phyloP scores from a whole-genome alignment of 1,140 invertebrate species.

The Drosophila ficusphila region DNA sequence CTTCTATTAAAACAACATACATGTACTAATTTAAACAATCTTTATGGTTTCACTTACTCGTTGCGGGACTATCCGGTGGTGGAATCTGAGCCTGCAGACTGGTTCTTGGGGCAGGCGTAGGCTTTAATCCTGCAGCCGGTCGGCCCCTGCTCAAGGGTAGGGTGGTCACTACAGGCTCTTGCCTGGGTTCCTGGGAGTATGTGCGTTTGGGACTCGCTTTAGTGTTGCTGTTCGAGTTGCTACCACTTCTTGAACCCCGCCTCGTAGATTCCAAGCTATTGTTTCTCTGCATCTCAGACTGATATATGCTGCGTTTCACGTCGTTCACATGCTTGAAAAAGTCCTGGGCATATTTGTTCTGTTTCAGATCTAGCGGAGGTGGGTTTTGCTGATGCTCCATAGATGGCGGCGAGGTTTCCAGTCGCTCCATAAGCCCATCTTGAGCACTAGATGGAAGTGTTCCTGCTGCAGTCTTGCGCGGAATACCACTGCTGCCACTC shows the following conservation, averaged over 20 bases:
- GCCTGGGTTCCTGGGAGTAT: conserved; percentile 15
- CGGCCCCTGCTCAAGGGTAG: conserved; percentile 72
- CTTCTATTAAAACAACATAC: conserved; percentile 11
- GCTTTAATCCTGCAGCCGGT: conserved; percentile 30
- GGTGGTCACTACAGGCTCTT: conserved; percentile 56
- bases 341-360: conserved; percentile 83
- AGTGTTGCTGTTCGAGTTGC: not conserved
- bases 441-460: conserved; percentile 62
- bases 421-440: conserved; percentile 11
- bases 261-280: conserved; percentile 62
- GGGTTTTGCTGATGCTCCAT: conserved; percentile 24
- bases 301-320: conserved; percentile 83
- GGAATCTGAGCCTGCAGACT: conserved; percentile 41
- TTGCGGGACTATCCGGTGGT: conserved; percentile 2
- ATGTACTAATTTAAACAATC: not conserved
- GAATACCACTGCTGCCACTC: conserved; percentile 72
- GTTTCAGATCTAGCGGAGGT: conserved; percentile 64
- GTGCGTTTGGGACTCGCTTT: conserved; percentile 48
- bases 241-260: conserved; percentile 1
- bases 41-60: conserved; percentile 15
- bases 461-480: conserved; percentile 74
- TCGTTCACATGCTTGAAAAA: conserved; percentile 84
- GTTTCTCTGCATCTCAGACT: conserved; percentile 79
- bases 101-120: conserved; percentile 71
- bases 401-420: conserved; percentile 7